These are phyloP conservation scores for Sebastes steindachneri DNA, from an alignment of 2,797 vertebrate genomes.

Conservation along the genomic window DNA sequence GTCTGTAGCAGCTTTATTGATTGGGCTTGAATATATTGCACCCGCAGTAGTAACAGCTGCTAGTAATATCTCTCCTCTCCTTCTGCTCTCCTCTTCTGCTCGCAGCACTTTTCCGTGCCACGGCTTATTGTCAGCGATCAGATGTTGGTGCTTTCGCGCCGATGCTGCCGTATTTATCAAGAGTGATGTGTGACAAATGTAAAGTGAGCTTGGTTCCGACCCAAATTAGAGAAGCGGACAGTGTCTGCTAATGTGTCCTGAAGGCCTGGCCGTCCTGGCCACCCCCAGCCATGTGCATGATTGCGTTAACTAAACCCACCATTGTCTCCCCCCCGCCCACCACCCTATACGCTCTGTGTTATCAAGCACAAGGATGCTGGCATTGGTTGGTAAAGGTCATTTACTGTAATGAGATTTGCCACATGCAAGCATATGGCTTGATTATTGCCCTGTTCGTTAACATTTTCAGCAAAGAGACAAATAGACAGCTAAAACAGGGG, in stretches of 20 bases:
- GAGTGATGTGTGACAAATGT: slow-evolving; percentile 88
- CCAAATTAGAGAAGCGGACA: slow-evolving; percentile 74
- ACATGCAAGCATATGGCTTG: slow-evolving; percentile 81
- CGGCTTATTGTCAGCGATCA: slow-evolving; percentile 73
- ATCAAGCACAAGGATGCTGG: slow-evolving; percentile 74
- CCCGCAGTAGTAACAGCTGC: slow-evolving; percentile 90
- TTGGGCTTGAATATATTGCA: slow-evolving; percentile 92
- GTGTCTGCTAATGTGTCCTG: slow-evolving; percentile 75
- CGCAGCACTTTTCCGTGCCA: slow-evolving; percentile 52
- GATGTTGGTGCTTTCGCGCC: slow-evolving; percentile 32
- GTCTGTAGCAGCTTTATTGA: slow-evolving; percentile 91
- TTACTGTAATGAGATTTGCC: slow-evolving; percentile 82
- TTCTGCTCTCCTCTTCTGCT: slow-evolving; percentile 69
- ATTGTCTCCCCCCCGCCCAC: slow-evolving; percentile 42
- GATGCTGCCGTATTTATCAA: slow-evolving; percentile 70
- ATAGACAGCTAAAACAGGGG: slow-evolving; percentile 69
- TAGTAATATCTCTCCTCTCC: slow-evolving; percentile 86
- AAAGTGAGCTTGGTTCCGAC: slow-evolving; percentile 84
- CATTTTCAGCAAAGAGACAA: slow-evolving; percentile 79
- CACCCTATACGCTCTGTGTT: slow-evolving; percentile 45
- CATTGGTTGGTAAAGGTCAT: slow-evolving; percentile 82
- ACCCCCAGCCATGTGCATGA: slow-evolving; percentile 71
- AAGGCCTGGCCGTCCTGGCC: slow-evolving; percentile 71
- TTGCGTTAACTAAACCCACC: slow-evolving; percentile 76
- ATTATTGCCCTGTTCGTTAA: slow-evolving; percentile 81